A percentile compares a stretch with the other conserved stretches of the same genome.
These are phyloP conservation scores for Sesamia nonagrioides DNA, from an alignment of 1,140 invertebrate species.

Conservation along the genomic window DNA sequence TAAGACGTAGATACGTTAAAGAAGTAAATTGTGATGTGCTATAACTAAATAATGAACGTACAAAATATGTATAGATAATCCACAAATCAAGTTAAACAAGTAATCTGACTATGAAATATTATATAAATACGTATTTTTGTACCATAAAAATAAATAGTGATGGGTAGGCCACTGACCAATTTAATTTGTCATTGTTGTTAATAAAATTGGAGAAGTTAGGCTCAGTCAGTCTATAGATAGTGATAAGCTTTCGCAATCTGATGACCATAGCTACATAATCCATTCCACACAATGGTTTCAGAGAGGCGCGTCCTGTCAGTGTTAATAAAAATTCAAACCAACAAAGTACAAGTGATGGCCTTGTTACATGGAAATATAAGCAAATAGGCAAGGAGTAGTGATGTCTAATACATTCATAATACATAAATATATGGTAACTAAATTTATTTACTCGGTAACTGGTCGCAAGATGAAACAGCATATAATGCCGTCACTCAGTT, in stretches of 20 bases:
- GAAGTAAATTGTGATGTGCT: conserved; percentile 70
- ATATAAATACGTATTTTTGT: conserved; percentile 81
- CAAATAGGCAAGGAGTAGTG: conserved; percentile 61
- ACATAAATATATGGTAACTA: conserved; percentile 61
- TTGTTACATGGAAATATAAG: conserved; percentile 67
- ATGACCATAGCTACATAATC: conserved; percentile 68
- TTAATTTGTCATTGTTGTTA: conserved; percentile 51
- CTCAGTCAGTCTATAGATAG: conserved; percentile 32
- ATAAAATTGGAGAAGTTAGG: conserved; percentile 30
- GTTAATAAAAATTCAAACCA: conserved; percentile 66
- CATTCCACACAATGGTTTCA: conserved; percentile 75
- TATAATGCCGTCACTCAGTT: conserved; percentile 76
- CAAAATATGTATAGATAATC: conserved; percentile 81
- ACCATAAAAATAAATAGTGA: conserved; percentile 78
- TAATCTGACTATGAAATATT: conserved; percentile 72
- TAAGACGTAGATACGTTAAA: conserved; percentile 66
- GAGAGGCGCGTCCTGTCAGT: conserved; percentile 57
- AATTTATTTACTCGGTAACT: conserved; percentile 66
- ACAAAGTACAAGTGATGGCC: conserved; percentile 84
- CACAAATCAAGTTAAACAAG: conserved; percentile 73
- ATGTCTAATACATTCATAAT: conserved; percentile 59
- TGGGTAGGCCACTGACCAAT: conserved; percentile 76
- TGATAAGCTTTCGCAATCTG: conserved; percentile 71
- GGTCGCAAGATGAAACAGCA: conserved; percentile 75
- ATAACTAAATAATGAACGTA: conserved; percentile 83